Evolutionary conservation across 2,797 vertebrate species (phyloP), one percentile per base, ranked within the genome.

Genomic region (Neopelma chrysocephalum): DNA sequence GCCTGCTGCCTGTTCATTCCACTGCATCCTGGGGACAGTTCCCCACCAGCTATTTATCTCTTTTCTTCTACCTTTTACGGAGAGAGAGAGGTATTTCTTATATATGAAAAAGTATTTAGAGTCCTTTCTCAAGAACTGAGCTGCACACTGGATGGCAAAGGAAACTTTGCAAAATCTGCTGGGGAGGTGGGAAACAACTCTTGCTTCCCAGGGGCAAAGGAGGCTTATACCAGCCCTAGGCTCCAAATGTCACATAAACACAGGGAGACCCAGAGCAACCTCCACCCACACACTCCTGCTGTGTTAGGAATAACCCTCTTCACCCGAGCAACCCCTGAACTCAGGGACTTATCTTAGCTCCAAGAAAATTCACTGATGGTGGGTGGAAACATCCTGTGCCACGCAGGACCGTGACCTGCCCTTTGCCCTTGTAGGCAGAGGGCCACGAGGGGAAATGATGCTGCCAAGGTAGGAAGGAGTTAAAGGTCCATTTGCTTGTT

Each of bases 51-150:
- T 83, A 69, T 45, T 80, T 64, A 86, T n/a, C 61, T 31, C 69
- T 89, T 91, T 85, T 95, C 88, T 65, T 81, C 92, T 95, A 84
- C 97, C 94, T 97, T 98, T 97, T 97, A 97, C 69, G 36, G 96
- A 78, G 87, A 62, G 94, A 90, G 77, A 53, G 81, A 87, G 51
- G 78, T 68, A 94, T 94, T 94, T 91, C 51, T 88, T 86, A 34
- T 21, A 60, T 38, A 64, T 57, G 61, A 94, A 47, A 54, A 79
- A 85, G 47, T 76, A 85, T 89, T 87, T 93, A 60, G 68, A 81
- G 70, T 20, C 19, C 65, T 92, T 94, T 93, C 88, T 93, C 82
- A 69, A 60, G 84, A 91, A 54, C 34, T 36, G 61, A 88, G 89
- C 68, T 85, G 73, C 0, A 7, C 36, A 16, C 11, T 2, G 3